Base-by-base conservation (phyloP, 2,888 invertebrate species). In the Trisateles emortualis region DNA sequence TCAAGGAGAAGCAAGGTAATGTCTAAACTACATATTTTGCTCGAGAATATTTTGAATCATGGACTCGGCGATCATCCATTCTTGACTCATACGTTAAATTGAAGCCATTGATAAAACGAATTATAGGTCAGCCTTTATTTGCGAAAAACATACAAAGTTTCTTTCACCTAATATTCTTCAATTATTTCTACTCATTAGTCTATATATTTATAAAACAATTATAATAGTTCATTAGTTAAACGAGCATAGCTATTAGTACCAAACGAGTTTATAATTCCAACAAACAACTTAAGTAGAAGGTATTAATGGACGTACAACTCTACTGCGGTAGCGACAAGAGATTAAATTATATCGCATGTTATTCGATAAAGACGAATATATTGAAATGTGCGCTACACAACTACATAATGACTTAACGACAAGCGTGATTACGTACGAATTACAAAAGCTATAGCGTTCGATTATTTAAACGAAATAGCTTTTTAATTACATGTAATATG, bases 401-500 rank as follows among this genome's bases (percentile, higher is more conserved):
- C 26, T 47, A 55, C 5, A 32, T 40, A 42, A 22, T 40, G 3
- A 26, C 35, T 55, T 44, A 30, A 52, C 47, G 44, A 58, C 42
- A 73, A 70, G 73, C 72, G 52, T 73, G 68, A 54, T 54, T 57
- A 55, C 45, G 43, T 35, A 61, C 41, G 43, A 58, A 24, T 41
- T 64, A 53, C 45, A 38, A 33, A 59, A 60, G 54, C 62, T 57
- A 62, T 36, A 22, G 40, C 39, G 36, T 41, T 44, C 10, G 41
- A 36, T 50, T 45, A 5, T 40, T 8, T 50, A 42, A 22, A 45
- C 47, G 38, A 43, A 17, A 56, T 42, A 35, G 33, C 26, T 35
- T 51, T 59, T 48, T n/a, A 11, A 51, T 36, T 22, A 35, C n/a
- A 10, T 30, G 3, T 42, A 42, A 47, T 45, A 48, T 29, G 22